phyloP scores from a whole-genome alignment of 2,888 invertebrate genomes.

The Acrocera orbiculus region DNA sequence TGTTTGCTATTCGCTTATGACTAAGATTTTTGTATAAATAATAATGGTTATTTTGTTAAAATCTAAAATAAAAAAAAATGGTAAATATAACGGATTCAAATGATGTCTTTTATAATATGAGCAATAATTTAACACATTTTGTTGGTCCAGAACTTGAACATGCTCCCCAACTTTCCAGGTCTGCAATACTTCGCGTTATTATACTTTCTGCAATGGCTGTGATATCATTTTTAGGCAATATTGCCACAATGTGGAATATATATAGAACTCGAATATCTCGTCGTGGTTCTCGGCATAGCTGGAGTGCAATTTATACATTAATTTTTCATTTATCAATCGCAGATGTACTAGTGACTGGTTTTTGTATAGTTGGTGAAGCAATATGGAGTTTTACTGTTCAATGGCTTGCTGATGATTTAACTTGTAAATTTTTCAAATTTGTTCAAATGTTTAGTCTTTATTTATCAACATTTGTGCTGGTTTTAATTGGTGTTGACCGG shows the following conservation, averaged over 20 bases:
- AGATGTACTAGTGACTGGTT: slow-evolving; percentile 62
- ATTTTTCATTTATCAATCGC: slow-evolving; percentile 70
- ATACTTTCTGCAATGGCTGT: slow-evolving; percentile 52
- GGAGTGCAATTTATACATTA: slow-evolving; percentile 56
- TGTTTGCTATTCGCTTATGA: too few relatives aligned
- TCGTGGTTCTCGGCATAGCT: slow-evolving; percentile 40
- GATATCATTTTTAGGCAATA: slow-evolving; percentile 54
- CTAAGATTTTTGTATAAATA: too few relatives aligned
- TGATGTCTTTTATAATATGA: too few relatives aligned
- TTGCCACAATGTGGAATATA: slow-evolving; percentile 61
- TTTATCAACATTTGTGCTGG: slow-evolving; percentile 64
- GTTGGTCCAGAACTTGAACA: slow-evolving; percentile 33
- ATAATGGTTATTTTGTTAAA: too few relatives aligned
- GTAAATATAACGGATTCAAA: too few relatives aligned
- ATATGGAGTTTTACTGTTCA: slow-evolving; percentile 65
- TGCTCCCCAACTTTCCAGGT: slow-evolving; percentile 47
- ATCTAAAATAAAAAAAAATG: too few relatives aligned
- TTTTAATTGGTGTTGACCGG: slow-evolving; percentile 65
- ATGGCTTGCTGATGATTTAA: slow-evolving; percentile 60
- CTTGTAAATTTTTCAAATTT: slow-evolving; percentile 66
- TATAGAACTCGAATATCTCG: slow-evolving; percentile 41
- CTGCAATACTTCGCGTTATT: slow-evolving; percentile 45
- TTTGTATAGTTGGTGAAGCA: slow-evolving; percentile 65
- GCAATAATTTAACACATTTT: slow-evolving; percentile 4
- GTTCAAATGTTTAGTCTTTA: slow-evolving; percentile 68